Base-by-base conservation (phyloP, 2,888 invertebrate species). In the Drosophila longiperda region DNA sequence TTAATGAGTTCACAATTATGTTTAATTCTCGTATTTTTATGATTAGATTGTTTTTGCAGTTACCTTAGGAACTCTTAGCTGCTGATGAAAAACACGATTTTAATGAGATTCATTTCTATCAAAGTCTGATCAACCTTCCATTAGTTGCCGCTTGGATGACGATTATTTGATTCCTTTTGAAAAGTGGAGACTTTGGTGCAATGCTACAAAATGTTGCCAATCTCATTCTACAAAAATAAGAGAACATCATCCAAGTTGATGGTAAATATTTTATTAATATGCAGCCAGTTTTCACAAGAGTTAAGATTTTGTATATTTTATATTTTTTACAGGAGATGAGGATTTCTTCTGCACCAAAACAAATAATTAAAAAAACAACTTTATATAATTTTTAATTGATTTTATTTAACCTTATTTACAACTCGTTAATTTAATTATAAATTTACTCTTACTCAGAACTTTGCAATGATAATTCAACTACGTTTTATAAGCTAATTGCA, bases 121-220 rank as follows among this genome's bases (percentile, higher is more conserved):
- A 89, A 53, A 70, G 87, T 1, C 32, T 90, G 1, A 71, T 65
- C 29, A 86, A 92, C 40, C 91, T 90, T 7, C 49, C 71, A 1
- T 76, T 36, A 33, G 61, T 0, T 92, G 92, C 52, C 63, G 45
- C 0, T 2, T 8, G 9, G 80, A 72, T 11, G 23, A n/a, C 0
- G 80, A 83, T 34, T 40, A 60, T 7, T 91, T 92, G 90, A 78
- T 91, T 78, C 80, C 87, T 0, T 23, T 26, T 0, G 9, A 66
- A 0, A 90, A 85, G 34, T 92, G 92, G 45, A 74, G 85, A 9
- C 15, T 91, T 9, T 92, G 86, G 87, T 90, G 65, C 70, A 53
- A 17, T 23, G 29, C 20, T 15, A 3, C 38, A 15, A 20, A 20
- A n/a, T 8, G 7, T 15, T 23, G 8, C 3, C 12, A 36, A 20